Evolutionary conservation across 1,140 invertebrate species (phyloP), one percentile per base, ranked within the genome.

Genomic region (Lethocerus indicus): DNA sequence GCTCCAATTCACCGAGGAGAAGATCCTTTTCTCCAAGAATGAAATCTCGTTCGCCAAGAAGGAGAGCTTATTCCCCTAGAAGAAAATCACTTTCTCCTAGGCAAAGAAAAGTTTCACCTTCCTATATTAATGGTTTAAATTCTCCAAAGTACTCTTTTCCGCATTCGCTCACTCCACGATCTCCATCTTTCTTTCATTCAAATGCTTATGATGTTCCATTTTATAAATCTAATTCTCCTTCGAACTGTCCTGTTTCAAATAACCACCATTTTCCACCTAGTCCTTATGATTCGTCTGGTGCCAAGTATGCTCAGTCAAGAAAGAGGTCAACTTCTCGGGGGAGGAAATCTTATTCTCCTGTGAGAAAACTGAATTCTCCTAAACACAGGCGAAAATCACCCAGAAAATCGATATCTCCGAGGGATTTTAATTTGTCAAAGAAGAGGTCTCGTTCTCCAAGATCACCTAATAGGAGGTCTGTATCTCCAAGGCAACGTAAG

Each of bases 301-400:
- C n/a, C n/a, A n/a, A n/a, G n/a, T n/a, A n/a, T n/a, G n/a, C n/a
- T n/a, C n/a, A n/a, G n/a, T n/a, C 42, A 2, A 45, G 43, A 16
- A 45, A 37, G 32, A 28, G 49, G 14, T 51, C 49, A 6, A 24
- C 25, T 6, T 46, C 49, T 36, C 43, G 28, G 2, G 18, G 45
- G 3, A 45, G 32, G 16, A 21, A 32, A 21, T 36, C 45, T 21
- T 6, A 35, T 6, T 35, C 45, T 13, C 42, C 42, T 28, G n/a
- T 25, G 25, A 26, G 25, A 28, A 16, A 27, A 3, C 29, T 28
- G 1, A 3, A 18, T 9, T 28, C 25, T 13, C 6, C 25, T 6
- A 5, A 13, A 37, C 47, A 37, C 23, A 51, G n/a, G 23, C 35
- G 28, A 18, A 51, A 42, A 24, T 36, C 24, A 18, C 35, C 49